These are phyloP conservation scores for Verasper variegatus DNA, from an alignment of 2,113 vertebrate species.

Conservation along the genomic window DNA sequence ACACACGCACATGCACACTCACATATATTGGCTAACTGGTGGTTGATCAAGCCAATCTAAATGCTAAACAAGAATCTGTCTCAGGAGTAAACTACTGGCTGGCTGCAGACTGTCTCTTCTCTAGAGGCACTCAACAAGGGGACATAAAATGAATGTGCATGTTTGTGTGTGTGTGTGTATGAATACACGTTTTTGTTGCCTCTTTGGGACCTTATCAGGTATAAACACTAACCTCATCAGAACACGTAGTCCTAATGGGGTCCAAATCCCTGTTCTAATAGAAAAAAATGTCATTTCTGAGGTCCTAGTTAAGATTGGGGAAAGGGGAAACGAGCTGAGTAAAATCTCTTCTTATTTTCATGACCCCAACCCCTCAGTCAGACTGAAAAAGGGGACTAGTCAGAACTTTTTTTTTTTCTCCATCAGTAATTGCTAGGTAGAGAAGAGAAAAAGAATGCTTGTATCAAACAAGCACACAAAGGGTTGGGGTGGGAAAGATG, in stretches of 20 bases:
- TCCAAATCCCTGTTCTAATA: background rate
- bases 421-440: slow-evolving; percentile 46
- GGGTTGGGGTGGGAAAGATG: background rate
- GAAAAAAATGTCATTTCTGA: background rate
- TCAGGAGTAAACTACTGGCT: slow-evolving; percentile 67
- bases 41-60: slow-evolving; percentile 81
- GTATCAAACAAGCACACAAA: slow-evolving; percentile 23
- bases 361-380: slow-evolving; percentile 18
- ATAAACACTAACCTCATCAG: background rate
- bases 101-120: slow-evolving; percentile 68
- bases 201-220: background rate
- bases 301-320: background rate
- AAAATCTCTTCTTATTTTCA: slow-evolving; percentile 20
- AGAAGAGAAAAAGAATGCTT: slow-evolving; percentile 21
- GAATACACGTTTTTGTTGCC: background rate
- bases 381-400: slow-evolving; percentile 17
- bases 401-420: slow-evolving; percentile 27
- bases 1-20: slow-evolving; percentile 18
- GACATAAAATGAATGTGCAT: slow-evolving; percentile 48
- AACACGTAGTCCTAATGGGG: background rate
- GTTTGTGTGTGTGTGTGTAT: slow-evolving; percentile 7
- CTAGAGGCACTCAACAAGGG: slow-evolving; percentile 61
- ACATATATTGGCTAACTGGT: slow-evolving; percentile 54
- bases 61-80: slow-evolving; percentile 80
- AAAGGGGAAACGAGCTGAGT: background rate